A percentile compares a stretch with the other conserved stretches of the same genome.
Evolutionary conservation across 2,797 vertebrate genomes (phyloP).

Genomic region (Muscicapa striata): DNA sequence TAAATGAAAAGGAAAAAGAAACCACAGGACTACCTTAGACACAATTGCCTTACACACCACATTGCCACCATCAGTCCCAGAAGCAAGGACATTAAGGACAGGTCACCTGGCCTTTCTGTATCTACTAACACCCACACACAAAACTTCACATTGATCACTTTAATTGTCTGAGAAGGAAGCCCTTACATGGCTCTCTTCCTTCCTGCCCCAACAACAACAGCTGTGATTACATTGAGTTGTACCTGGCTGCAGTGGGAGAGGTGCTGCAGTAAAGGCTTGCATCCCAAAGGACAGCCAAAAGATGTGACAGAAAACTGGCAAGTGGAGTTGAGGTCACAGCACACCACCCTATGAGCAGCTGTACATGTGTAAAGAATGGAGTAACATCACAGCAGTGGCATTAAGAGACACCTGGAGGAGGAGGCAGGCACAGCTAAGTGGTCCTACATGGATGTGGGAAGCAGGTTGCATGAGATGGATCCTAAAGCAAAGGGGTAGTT

Average conservation of each 20-base stretch:
- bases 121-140: neutral
- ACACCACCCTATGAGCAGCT: neutral
- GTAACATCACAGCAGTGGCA: neutral
- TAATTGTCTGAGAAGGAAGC: neutral
- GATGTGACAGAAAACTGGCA: neutral
- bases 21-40: neutral
- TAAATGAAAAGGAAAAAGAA: neutral
- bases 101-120: neutral
- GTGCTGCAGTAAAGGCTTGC: neutral
- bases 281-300: neutral
- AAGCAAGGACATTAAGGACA: neutral
- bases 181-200: neutral
- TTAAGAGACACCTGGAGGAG: neutral
- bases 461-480: rapidly evolving
- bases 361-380: neutral
- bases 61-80: neutral
- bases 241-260: neutral
- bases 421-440: neutral
- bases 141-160: neutral
- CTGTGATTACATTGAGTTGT: neutral
- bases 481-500: neutral
- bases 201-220: neutral
- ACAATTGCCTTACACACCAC: neutral
- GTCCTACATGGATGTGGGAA: neutral
- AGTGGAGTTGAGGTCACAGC: neutral